Conservation (phyloP, 2,888 invertebrate species). For the Acronicta aceris region DNA sequence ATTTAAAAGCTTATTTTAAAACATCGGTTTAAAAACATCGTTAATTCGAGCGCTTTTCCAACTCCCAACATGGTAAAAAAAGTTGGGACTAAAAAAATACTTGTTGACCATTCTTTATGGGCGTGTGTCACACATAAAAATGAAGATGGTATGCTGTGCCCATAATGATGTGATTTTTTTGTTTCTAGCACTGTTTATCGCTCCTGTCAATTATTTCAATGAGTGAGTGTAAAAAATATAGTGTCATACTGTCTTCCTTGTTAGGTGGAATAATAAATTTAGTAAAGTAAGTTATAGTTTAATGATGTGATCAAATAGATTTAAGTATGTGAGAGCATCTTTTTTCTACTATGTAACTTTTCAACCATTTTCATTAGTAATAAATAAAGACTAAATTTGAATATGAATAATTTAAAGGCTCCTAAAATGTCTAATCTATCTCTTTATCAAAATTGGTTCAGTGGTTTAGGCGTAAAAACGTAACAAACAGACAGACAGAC, state of each 20-base stretch:
- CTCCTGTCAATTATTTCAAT: slow-evolving; percentile 47
- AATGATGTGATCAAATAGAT: too few relatives aligned
- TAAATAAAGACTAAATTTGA: too few relatives aligned
- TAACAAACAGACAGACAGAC: too few relatives aligned
- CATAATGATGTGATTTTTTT: slow-evolving; percentile 62
- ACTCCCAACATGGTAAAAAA: slow-evolving; percentile 19
- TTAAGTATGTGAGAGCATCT: too few relatives aligned
- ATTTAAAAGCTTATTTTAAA: slow-evolving; percentile 18
- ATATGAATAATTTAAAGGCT: too few relatives aligned
- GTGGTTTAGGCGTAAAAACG: too few relatives aligned
- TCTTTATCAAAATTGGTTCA: too few relatives aligned
- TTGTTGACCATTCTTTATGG: slow-evolving; percentile 45
- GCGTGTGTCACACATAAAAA: slow-evolving; percentile 58
- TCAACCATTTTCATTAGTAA: too few relatives aligned
- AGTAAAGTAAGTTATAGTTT: neutral
- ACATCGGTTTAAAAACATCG: slow-evolving; percentile 34
- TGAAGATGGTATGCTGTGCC: slow-evolving; percentile 56
- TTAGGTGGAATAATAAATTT: neutral
- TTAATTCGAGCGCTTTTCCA: slow-evolving; percentile 38
- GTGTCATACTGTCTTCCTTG: slow-evolving; percentile 24
- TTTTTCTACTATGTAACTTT: too few relatives aligned
- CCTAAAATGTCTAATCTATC: too few relatives aligned
- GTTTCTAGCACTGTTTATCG: slow-evolving; percentile 52
- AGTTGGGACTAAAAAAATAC: slow-evolving; percentile 24
- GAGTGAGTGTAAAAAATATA: slow-evolving; percentile 33